phyloP scores from a whole-genome alignment of 2,113 vertebrate genomes.

The Cebidichthys violaceus region DNA sequence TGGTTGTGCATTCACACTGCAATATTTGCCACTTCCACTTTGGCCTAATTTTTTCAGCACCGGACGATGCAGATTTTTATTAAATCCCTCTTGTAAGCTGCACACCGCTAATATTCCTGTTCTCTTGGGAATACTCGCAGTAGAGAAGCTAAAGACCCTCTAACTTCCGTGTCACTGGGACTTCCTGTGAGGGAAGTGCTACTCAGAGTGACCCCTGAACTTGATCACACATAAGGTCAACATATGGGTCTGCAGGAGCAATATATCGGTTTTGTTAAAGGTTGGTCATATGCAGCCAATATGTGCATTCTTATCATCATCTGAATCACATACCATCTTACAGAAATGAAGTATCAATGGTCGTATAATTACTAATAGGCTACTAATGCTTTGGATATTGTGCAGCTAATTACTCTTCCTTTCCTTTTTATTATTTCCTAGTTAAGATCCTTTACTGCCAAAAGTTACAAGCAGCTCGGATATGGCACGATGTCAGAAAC shows the following conservation, averaged over 20 bases:
- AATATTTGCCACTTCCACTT: not conserved
- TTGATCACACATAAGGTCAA: not conserved
- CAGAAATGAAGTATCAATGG: constrained; percentile 24
- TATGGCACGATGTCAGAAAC: constrained; percentile 9
- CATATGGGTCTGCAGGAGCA: not conserved
- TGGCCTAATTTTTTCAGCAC: too few relatives aligned
- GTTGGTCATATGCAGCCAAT: not conserved
- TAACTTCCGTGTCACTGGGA: too few relatives aligned
- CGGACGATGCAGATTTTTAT: not conserved
- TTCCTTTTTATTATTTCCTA: constrained; percentile 36
- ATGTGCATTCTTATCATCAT: not conserved
- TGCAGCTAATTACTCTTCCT: constrained; percentile 19
- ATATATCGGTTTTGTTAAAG: not conserved
- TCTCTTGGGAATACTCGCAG: too few relatives aligned
- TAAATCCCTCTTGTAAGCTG: too few relatives aligned
- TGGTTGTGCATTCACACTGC: not conserved
- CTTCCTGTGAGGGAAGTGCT: not conserved
- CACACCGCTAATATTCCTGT: too few relatives aligned
- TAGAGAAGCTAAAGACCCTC: too few relatives aligned
- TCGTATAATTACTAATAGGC: not conserved
- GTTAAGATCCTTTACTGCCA: constrained; percentile 39
- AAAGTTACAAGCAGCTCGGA: constrained; percentile 33
- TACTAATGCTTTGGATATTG: constrained; percentile 13
- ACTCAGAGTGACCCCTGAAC: not conserved
- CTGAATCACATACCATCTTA: not conserved